phyloP scores from a whole-genome alignment of 2,113 vertebrate species.

The Callipepla squamata region DNA sequence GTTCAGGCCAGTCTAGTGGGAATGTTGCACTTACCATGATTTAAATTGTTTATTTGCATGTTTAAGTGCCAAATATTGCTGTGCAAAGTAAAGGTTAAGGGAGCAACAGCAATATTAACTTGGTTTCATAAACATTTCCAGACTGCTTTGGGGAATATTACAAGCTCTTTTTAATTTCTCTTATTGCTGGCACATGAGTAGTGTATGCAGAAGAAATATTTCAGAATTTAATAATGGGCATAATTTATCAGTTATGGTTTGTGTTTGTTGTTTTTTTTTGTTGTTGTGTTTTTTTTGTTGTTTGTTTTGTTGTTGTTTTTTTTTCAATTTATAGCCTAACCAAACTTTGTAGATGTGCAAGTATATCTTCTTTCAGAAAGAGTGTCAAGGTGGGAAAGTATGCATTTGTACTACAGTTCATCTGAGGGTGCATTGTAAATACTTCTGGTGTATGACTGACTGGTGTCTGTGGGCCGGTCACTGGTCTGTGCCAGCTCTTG shows the following conservation, averaged over 20 bases:
- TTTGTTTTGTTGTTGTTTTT: too few relatives aligned
- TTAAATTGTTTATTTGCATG: neutral
- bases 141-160: neutral
- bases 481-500: fast-evolving
- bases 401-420: neutral
- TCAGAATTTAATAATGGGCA: fast-evolving
- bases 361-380: neutral
- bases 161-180: neutral
- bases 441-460: neutral
- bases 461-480: neutral
- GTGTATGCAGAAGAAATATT: neutral
- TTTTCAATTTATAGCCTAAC: neutral
- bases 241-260: neutral
- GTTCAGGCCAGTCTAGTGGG: neutral
- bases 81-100: neutral
- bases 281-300: too few relatives aligned
- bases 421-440: neutral
- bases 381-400: neutral
- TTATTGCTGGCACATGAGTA: neutral
- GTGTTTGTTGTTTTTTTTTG: too few relatives aligned
- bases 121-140: neutral
- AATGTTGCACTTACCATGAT: neutral
- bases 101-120: neutral
- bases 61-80: neutral
- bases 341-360: neutral